These are phyloP conservation scores for Labroides dimidiatus DNA, from an alignment of 2,797 vertebrate species.

Conservation along the genomic window DNA sequence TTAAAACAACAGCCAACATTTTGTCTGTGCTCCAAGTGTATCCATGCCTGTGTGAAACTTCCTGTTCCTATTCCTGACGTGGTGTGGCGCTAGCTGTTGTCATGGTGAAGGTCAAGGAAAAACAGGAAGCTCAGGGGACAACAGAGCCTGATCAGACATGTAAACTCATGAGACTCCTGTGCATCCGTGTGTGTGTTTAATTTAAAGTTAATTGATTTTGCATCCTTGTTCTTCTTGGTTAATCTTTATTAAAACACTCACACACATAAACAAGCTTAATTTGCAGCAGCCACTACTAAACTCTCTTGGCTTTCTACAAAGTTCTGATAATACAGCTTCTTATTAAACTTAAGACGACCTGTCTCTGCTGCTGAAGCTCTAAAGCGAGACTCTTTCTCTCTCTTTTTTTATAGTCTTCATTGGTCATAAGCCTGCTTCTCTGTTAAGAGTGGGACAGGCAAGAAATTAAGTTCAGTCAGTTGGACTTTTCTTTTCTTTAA, in stretches of 20 bases:
- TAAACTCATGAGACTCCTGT: conserved; percentile 14
- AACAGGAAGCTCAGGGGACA: conserved; percentile 33
- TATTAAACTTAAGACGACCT: neutral
- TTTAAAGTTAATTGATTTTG: conserved; percentile 16
- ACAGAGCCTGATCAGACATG: conserved; percentile 56
- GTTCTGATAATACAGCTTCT: neutral
- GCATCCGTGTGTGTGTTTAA: conserved; percentile 10
- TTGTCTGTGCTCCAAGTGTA: neutral
- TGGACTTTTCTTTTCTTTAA: neutral
- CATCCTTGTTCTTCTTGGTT: neutral
- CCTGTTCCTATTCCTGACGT: conserved; percentile 9
- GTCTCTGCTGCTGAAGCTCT: neutral
- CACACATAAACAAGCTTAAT: neutral
- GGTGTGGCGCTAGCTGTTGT: conserved; percentile 42
- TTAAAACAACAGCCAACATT: neutral
- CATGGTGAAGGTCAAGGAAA: conserved; percentile 55
- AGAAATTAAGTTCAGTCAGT: neutral
- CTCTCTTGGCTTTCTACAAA: neutral
- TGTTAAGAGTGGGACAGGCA: neutral
- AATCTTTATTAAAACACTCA: conserved; percentile 13
- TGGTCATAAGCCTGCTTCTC: no score
- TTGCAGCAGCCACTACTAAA: neutral
- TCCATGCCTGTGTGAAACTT: neutral
- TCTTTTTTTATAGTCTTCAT: neutral
- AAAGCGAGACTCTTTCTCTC: neutral